Base-by-base conservation (phyloP, 2,113 vertebrate genomes). In the Myotis yumanensis region DNA sequence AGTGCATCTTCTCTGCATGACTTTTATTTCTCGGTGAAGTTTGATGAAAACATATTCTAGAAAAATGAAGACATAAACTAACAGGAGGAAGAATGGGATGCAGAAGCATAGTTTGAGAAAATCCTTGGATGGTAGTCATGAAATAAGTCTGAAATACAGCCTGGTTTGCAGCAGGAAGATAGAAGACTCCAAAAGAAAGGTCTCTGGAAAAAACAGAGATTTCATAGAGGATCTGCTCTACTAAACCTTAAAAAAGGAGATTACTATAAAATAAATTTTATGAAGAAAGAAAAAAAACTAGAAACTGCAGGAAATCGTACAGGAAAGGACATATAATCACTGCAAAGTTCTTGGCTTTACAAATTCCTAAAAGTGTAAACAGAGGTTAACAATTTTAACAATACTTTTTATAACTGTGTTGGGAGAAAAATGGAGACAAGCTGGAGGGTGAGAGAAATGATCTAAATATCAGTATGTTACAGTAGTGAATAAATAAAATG, bases 321-420 rank as follows among this genome's bases (percentile, higher is more conserved):
- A 81, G 57, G 80, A 95, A 90, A 83, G 17, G 75, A 94, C 80
- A 89, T 81, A 68, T 23, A 91, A 86, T 77, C 72, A 10, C 25
- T 76, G 8, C 86, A 71, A 91, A 69, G 7, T 92, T 95, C 88
- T 86, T 92, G 72, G n/a, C 72, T 85, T 59, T 6, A 35, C 10
- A 94, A 76, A 77, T 76, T 86, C 32, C 30, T 86, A 54, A 86
- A 75, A 43, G 5, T 11, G 7, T 72, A 92, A 95, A 89, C 16
- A 82, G 64, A 93, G 20, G 40, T 89, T 80, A 91, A 84, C 5
- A 1, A 76, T 72, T 71, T 46, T 71, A 76, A 69, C 20, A 52
- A 75, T 72, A 71, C 10, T 89, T 95, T 64, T 72, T 51, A 4
- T 37, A 80, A 75, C 28, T 30, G 25, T 69, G 22, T 64, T 92